These are phyloP conservation scores for Tenthredo scrophulariae DNA, from an alignment of 2,888 invertebrate genomes.

Conservation along the genomic window DNA sequence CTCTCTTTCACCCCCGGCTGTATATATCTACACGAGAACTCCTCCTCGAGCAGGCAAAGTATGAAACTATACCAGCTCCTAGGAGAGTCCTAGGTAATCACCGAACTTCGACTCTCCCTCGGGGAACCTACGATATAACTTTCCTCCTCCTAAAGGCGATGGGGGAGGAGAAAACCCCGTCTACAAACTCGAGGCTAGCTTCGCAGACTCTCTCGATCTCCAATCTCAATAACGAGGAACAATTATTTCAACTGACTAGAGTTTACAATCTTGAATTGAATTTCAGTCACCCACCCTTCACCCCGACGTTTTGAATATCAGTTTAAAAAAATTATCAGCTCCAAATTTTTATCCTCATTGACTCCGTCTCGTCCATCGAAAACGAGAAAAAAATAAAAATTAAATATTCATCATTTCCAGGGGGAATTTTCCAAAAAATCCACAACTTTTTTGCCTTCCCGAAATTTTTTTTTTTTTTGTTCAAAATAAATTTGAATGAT, in stretches of 20 bases:
- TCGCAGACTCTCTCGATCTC: neutral
- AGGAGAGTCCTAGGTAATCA: conserved; percentile 77
- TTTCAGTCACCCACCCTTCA: neutral
- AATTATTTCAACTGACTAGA: neutral
- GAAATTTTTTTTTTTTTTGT: too few relatives aligned
- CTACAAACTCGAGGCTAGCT: neutral
- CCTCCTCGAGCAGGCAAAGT: conserved; percentile 69
- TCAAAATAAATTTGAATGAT: neutral
- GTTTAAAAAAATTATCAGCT: neutral
- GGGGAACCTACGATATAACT: conserved; percentile 76
- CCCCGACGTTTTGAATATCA: neutral
- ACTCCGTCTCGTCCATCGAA: too few relatives aligned
- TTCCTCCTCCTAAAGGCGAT: conserved; percentile 68
- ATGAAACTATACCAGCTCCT: conserved; percentile 75
- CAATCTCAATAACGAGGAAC: conserved; percentile 18
- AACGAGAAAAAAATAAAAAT: too few relatives aligned
- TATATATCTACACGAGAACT: conserved; percentile 5
- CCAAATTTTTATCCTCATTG: too few relatives aligned
- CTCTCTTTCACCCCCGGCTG: neutral
- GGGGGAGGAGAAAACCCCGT: conserved; percentile 3
- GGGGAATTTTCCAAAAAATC: too few relatives aligned
- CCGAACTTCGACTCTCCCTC: conserved; percentile 77
- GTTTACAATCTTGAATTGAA: neutral
- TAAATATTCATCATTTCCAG: too few relatives aligned
- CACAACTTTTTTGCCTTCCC: too few relatives aligned